Evolutionary conservation across 1,140 invertebrate species (phyloP).

Genomic region (Ceratitis capitata): DNA sequence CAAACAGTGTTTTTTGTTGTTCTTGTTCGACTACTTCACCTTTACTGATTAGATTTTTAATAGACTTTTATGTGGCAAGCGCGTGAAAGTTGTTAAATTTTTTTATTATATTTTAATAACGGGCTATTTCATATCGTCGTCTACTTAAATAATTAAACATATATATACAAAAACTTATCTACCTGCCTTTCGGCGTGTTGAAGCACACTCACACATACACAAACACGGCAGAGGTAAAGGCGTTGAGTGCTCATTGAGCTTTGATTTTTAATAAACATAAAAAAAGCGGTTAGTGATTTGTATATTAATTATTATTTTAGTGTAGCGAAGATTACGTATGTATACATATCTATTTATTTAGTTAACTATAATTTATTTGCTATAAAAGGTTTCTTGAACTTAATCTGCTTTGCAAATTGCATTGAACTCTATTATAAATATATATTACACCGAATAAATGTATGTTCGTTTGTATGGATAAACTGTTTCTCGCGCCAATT

Average conservation of each 20-base stretch:
- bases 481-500: too few species aligned
- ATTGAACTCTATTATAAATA: not conserved
- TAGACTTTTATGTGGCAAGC: not conserved
- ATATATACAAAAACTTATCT: too few species aligned
- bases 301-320: not conserved
- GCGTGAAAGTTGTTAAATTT: constrained; percentile 4
- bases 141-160: not conserved
- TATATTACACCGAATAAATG: too few species aligned
- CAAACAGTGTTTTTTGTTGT: not conserved
- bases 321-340: too few species aligned
- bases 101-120: not conserved
- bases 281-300: not conserved
- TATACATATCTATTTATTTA: not conserved
- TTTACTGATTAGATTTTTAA: not conserved
- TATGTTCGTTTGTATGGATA: too few species aligned
- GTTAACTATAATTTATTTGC: not conserved
- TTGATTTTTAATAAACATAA: not conserved
- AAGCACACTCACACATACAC: too few species aligned
- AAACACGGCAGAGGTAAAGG: not conserved
- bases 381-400: constrained; percentile 22
- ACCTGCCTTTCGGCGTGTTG: too few species aligned
- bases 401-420: not conserved
- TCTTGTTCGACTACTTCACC: not conserved
- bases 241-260: not conserved
- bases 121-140: not conserved